These are phyloP conservation scores for Punctoribates punctum DNA, from an alignment of 2,888 invertebrate genomes.

Conservation along the genomic window DNA sequence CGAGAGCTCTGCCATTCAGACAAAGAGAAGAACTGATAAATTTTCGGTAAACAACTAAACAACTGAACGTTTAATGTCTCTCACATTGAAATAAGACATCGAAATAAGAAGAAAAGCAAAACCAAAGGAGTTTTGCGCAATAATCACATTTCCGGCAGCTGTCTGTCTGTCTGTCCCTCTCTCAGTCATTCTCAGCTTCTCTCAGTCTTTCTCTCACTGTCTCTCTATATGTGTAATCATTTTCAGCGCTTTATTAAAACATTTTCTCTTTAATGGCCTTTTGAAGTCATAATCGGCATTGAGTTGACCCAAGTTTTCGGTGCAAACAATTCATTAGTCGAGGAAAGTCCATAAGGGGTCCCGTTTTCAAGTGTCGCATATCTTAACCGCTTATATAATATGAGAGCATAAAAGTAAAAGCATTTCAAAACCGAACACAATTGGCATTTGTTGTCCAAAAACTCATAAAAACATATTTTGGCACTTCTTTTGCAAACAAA, in stretches of 20 bases:
- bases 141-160: constrained; percentile 35
- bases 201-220: background rate
- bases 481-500: constrained; percentile 27
- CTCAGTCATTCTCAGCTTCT: background rate
- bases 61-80: constrained; percentile 5
- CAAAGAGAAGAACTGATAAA: background rate
- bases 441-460: constrained; percentile 27
- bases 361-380: constrained; percentile 24
- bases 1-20: background rate
- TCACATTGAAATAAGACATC: background rate
- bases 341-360: constrained; percentile 12
- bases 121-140: constrained; percentile 32
- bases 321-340: constrained; percentile 1
- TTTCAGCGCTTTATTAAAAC: constrained; percentile 27
- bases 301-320: background rate
- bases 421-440: constrained; percentile 9
- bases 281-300: constrained; percentile 33
- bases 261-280: constrained; percentile 26
- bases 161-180: constrained; percentile 13
- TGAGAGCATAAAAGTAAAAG: constrained; percentile 31
- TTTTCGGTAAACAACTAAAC: constrained; percentile 33
- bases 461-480: constrained; percentile 33
- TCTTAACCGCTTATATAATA: constrained; percentile 35
- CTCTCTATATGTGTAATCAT: background rate
- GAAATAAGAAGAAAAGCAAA: background rate